Conservation (phyloP, 2,888 invertebrate genomes). For the Lasioglossum figueresi region DNA sequence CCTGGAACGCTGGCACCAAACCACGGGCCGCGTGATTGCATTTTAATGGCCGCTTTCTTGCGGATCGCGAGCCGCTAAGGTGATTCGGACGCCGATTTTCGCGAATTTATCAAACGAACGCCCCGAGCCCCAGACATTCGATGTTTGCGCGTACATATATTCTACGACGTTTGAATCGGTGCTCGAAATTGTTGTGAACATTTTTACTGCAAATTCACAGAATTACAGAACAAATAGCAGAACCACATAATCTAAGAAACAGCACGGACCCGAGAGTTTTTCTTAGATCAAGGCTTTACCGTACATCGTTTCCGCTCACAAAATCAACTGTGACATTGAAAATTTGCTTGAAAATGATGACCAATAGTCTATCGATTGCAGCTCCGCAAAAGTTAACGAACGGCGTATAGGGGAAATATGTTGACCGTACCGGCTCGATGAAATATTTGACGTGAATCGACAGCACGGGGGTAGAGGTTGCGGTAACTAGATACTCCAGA, state of each 20-base stretch:
- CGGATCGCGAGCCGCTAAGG: slow-evolving; percentile 2
- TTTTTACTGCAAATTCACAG: neutral
- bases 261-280: no score
- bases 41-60: slow-evolving; percentile 41
- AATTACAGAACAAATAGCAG: neutral
- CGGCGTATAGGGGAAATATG: neutral
- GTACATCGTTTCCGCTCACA: neutral
- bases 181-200: neutral
- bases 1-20: slow-evolving; percentile 13
- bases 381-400: neutral
- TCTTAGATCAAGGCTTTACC: no score
- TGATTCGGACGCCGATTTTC: neutral
- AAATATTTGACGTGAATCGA: neutral
- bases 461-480: slow-evolving; percentile 28
- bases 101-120: neutral
- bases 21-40: slow-evolving; percentile 32
- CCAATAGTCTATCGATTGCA: neutral
- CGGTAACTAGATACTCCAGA: slow-evolving; percentile 68
- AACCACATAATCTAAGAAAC: no score
- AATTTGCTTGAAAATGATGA: neutral
- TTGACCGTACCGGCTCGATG: neutral
- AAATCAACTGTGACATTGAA: neutral
- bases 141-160: slow-evolving; percentile 19
- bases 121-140: neutral
- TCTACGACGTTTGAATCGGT: neutral